Evolutionary conservation across 2,888 invertebrate species (phyloP), one percentile per base, ranked within the genome.

Genomic region (Amphiduros pacificus): DNA sequence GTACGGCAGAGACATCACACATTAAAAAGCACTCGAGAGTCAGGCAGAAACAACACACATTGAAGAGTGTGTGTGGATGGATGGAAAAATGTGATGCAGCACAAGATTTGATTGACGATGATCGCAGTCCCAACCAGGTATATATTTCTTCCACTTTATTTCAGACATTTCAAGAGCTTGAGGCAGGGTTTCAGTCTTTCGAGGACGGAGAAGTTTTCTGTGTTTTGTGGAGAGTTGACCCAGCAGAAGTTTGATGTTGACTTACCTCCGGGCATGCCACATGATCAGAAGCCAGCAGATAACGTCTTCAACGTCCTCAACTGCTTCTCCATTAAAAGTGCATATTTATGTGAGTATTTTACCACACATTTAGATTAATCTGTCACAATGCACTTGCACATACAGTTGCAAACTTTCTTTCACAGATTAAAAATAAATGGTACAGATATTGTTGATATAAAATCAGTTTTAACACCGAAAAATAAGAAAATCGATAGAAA

Each of bases 271-370:
- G 57, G 49, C 3, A 57, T 28, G 4, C 55, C 55, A 5, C 40
- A 27, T 11, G 55, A 55, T 27, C 40, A 41, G 22, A 36, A 40
- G 2, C 55, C 36, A 27, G 20, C 55, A 2, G 55, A 49, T 49
- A 44, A 44, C 28, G 29, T 49, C 48, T 56, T 36, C 51, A n/a
- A 31, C 6, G 36, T 91, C 48, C 87, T 92, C 63, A 88, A 88
- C 59, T 92, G 92, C 1, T 87, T 88, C 2, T 89, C 89, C 0
- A 87, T 92, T 31, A 86, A 85, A 71, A 89, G 92, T 9, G 89
- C 90, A 17, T 94, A 91, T 78, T 89, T 88, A 87, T 87, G 93
- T 93, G 84, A 83, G 84, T 70, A 5, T 26, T 24, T n/a, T 31
- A n/a, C n/a, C n/a, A n/a, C n/a, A n/a, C n/a, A n/a, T 14, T 48